Base-by-base conservation (phyloP, 2,888 invertebrate genomes). In the Ceramica pisi region DNA sequence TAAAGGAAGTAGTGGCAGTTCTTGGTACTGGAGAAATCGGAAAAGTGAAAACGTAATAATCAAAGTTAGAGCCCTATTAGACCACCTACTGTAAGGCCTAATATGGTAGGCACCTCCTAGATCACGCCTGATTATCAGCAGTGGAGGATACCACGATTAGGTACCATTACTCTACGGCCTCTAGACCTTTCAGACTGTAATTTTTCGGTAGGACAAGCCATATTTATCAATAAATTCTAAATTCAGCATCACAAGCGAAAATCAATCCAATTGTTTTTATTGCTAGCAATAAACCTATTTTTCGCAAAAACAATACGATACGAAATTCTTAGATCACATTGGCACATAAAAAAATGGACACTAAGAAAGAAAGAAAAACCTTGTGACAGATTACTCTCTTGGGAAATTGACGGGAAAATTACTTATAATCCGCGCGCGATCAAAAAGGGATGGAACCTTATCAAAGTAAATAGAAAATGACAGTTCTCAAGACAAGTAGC, bases 341-440 rank as follows among this genome's bases (percentile, higher is more conserved):
- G 23, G 10, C 4, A 44, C 31, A 31, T 31, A n/a, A 12, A 26
- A 14, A 12, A 44, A 19, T 48, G 26, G 21, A 14, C 19, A 12
- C 1, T 7, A 53, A 26, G 1, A 53, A 61, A 48, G 8, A 21
- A 19, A 26, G n/a, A 31, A 51, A 26, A 59, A 31, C 7, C 2
- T 3, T 26, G 35, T 57, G 53, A 57, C 31, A 48, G 19, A 16
- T 7, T 10, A 4, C 7, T 56, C 56, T 9, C 16, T 26, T 55
- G 10, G 48, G 9, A 41, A 70, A 65, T 48, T 57, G 75, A 65
- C 65, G 77, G 64, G 41, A 41, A 31, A 31, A 6, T 31, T 31
- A 31, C 31, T 31, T n/a, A n/a, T n/a, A n/a, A n/a, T n/a, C n/a
- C n/a, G n/a, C n/a, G n/a, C n/a, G n/a, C n/a, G n/a, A n/a, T n/a